Base-by-base conservation (phyloP, 2,113 vertebrate genomes). In the Hippocampus zosterae region DNA sequence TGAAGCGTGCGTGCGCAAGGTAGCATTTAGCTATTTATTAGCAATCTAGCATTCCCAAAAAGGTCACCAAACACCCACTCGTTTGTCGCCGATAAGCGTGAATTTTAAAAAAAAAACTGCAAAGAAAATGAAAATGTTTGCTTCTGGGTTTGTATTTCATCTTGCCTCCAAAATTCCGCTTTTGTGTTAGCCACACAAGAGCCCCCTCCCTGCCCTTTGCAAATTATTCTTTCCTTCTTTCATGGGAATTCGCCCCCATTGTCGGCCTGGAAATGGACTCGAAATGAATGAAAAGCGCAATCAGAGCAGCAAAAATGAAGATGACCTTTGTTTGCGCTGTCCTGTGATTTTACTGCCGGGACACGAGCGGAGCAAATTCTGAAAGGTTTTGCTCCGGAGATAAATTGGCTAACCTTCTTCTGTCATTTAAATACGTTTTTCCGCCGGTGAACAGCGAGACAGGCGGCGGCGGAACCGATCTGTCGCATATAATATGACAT, bases 381-480 rank as follows among this genome's bases (percentile, higher is more conserved):
- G 84, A 85, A 89, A 91, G 87, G 83, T 90, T 91, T 91, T 59
- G 85, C 87, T n/a, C 85, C 19, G 79, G 90, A 93, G 92, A 94
- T 92, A 90, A 92, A 94, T 92, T 87, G 85, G 59, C 76, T 91
- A 91, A 92, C 91, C 93, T 93, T 92, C 82, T 87, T 89, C 81
- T 92, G 90, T 92, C 90, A 90, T 93, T 93, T 93, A 93, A 91
- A 90, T 88, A 87, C 84, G 88, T 91, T 87, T 87, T 88, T 93
- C 75, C 84, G 84, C 84, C 72, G 74, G 81, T 79, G 90, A 92
- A 84, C 90, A 88, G 88, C 85, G 79, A 90, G 90, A 87, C 86
- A 63, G 78, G 72, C 29, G 78, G 87, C 56, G 60, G 57, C 62
- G 71, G 75, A 79, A 69, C n/a, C 82, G 82, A 83, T 37, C 33